Base-by-base conservation (phyloP, 2,113 vertebrate species). In the Osmerus mordax region DNA sequence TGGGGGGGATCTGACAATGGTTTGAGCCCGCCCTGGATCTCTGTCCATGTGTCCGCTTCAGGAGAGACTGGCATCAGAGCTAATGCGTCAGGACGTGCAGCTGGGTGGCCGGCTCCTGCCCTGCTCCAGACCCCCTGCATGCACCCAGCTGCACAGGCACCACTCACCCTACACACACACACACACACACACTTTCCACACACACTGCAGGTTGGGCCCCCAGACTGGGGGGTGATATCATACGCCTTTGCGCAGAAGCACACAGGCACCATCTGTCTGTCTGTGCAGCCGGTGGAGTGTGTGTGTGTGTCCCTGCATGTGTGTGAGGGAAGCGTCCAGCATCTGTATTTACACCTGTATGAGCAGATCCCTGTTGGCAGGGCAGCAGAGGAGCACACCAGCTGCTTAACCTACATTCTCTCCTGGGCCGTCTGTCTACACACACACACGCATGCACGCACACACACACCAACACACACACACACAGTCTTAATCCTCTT, bases 261-360 rank as follows among this genome's bases (percentile, higher is more conserved):
- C 79, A 79, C 55, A 75, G 80, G 85, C 83, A 79, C 85, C 88
- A 89, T 90, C 87, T 89, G 88, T 84, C 71, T 74, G 77, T 77
- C 72, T 83, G 74, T 78, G 67, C 74, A 78, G 72, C 67, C 70
- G 61, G 68, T 19, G 21, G 21, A 53, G 52, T 29, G 23, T 29
- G 52, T 67, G 15, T 21, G n/a, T 5, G 19, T n/a, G 59, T 69
- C 2, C 6, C 68, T 62, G 59, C 52, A 41, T 65, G 28, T 74
- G 65, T 29, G 51, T 29, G 59, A 76, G 52, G 64, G 62, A 19
- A 58, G 67, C 87, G 88, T 86, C 87, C 90, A 87, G 90, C 93
- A 94, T 94, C 93, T 96, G 94, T 91, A 92, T 94, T 95, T 95
- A 93, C 95, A 97, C 93, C 94, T 97, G 91, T 89, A 69, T 93